These are phyloP conservation scores for Elmis aenea DNA, from an alignment of 2,888 invertebrate species.

Conservation along the genomic window DNA sequence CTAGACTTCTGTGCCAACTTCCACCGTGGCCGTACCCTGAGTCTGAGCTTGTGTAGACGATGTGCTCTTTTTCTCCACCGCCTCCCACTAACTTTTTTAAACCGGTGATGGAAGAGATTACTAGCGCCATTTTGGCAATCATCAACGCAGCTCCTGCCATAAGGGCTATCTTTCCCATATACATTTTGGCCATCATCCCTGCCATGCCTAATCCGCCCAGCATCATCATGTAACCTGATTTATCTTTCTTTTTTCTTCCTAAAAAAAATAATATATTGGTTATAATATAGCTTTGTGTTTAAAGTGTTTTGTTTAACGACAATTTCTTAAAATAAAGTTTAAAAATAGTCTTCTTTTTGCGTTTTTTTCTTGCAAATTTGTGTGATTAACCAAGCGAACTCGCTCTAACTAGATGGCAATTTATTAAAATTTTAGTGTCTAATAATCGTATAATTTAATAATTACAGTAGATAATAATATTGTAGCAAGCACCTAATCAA, in stretches of 20 bases:
- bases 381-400: too few species aligned
- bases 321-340: too few species aligned
- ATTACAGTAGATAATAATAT: too few species aligned
- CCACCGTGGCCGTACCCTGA: conserved; percentile 39
- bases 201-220: conserved; percentile 58
- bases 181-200: conserved; percentile 61
- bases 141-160: conserved; percentile 63
- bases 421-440: too few species aligned
- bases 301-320: neutral
- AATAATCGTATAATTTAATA: too few species aligned
- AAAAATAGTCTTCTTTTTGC: too few species aligned
- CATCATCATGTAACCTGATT: conserved; percentile 51
- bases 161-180: conserved; percentile 63
- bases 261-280: conserved; percentile 4
- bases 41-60: conserved; percentile 48
- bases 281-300: neutral
- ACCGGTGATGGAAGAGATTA: conserved; percentile 58
- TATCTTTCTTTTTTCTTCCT: conserved; percentile 27
- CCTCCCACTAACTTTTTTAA: conserved; percentile 57
- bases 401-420: too few species aligned
- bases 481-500: too few species aligned
- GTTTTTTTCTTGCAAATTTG: too few species aligned
- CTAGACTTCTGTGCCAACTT: conserved; percentile 30
- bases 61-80: conserved; percentile 45
- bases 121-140: conserved; percentile 60